Conservation (phyloP, 2,888 invertebrate genomes). For the Pseudanteris insignis region DNA sequence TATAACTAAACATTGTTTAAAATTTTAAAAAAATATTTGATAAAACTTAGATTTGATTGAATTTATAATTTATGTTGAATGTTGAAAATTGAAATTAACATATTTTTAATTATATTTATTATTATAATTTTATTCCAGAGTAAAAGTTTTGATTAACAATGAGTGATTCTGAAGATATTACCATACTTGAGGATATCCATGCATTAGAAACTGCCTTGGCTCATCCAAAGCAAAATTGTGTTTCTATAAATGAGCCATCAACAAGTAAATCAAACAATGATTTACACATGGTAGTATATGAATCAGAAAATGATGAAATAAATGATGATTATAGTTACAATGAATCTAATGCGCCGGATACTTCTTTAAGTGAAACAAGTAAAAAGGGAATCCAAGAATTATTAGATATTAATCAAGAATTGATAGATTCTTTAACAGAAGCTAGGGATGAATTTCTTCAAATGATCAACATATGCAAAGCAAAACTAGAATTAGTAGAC, state of each 20-base stretch:
- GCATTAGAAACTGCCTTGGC: constrained; percentile 52
- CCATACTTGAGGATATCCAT: constrained; percentile 55
- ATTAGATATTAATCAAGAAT: constrained; percentile 66
- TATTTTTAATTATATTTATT: neutral
- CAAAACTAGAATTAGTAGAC: constrained; percentile 51
- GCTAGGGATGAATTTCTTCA: constrained; percentile 61
- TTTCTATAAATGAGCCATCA: neutral
- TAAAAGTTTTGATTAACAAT: constrained; percentile 35
- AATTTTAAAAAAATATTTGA: no score
- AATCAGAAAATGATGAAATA: neutral
- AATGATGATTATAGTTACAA: neutral
- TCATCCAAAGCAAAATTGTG: constrained; percentile 1
- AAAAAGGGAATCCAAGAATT: constrained; percentile 52
- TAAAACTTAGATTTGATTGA: no score
- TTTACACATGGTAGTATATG: neutral
- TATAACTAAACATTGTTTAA: no score
- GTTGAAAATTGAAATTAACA: neutral
- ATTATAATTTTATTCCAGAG: neutral
- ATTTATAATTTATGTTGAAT: no score
- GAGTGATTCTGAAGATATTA: constrained; percentile 54
- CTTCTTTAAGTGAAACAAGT: neutral
- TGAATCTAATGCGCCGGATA: neutral
- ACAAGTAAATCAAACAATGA: constrained; percentile 18
- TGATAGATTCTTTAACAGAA: constrained; percentile 61
- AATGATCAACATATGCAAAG: constrained; percentile 63